phyloP scores from a whole-genome alignment of 2,113 vertebrate species.

The Micronycteris hirsuta region DNA sequence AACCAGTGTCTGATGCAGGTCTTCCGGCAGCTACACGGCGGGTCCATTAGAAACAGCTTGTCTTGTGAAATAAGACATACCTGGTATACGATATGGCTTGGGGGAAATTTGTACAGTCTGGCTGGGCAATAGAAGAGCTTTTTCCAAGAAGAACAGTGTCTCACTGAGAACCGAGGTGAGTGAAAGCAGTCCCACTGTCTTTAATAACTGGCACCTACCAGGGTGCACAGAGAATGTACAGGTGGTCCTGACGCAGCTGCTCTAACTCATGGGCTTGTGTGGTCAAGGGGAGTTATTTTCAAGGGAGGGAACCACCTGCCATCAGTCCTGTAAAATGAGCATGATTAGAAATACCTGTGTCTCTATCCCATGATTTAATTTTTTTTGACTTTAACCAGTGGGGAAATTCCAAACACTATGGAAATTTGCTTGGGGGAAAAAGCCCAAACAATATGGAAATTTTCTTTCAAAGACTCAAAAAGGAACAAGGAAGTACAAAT shows the following conservation, averaged over 20 bases:
- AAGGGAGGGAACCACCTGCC: not conserved
- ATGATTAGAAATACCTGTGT: not conserved
- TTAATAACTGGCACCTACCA: not conserved
- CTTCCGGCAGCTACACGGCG: not conserved
- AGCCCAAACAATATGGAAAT: conserved; percentile 42
- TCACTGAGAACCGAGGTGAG: not conserved
- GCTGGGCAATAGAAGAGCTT: not conserved
- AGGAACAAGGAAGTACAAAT: conserved; percentile 52
- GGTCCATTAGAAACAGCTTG: not conserved
- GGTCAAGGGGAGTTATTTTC: not conserved
- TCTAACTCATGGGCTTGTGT: fast-evolving
- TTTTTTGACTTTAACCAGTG: conserved; percentile 31
- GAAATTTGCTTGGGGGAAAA: conserved; percentile 25
- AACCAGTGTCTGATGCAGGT: not conserved
- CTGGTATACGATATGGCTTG: not conserved
- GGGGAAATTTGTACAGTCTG: not conserved
- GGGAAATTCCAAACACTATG: conserved; percentile 25
- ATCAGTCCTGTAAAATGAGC: not conserved
- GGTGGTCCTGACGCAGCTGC: not conserved
- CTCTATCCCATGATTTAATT: not conserved
- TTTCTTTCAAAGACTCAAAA: conserved; percentile 44
- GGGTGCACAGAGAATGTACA: not conserved
- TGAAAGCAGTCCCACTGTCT: not conserved
- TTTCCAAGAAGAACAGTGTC: not conserved
- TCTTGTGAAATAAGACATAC: not conserved